Conservation (phyloP, 2,888 invertebrate species). For the Phytoseiulus persimilis region DNA sequence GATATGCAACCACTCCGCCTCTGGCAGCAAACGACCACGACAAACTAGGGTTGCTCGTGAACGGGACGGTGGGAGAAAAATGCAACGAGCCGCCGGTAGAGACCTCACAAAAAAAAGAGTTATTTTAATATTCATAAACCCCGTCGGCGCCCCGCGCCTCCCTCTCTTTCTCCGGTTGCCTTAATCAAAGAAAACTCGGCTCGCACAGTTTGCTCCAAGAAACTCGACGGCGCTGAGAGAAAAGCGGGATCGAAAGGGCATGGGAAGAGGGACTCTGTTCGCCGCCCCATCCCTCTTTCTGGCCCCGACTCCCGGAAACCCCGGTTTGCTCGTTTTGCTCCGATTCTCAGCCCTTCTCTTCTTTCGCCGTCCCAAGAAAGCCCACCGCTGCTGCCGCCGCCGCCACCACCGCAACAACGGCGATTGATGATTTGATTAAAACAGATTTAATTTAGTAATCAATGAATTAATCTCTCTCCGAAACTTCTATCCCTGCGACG, state of each 20-base stretch:
- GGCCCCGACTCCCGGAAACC: background rate
- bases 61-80: background rate
- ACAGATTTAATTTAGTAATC: constrained; percentile 37
- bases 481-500: background rate
- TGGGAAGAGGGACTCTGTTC: background rate
- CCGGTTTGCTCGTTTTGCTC: background rate
- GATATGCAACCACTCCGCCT: background rate
- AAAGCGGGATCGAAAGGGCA: background rate
- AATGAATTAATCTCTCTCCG: constrained; percentile 15
- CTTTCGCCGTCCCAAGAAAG: background rate
- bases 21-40: background rate
- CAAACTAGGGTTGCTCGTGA: background rate
- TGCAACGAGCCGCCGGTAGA: background rate
- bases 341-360: background rate
- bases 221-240: background rate
- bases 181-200: background rate
- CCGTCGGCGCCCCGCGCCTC: background rate
- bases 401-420: background rate
- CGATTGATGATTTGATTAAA: constrained; percentile 36
- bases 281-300: background rate
- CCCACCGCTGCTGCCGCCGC: no score
- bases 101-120: background rate
- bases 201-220: background rate
- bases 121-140: constrained; percentile 5
- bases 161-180: background rate